These are phyloP conservation scores for Erpornis zantholeuca DNA, from an alignment of 2,113 vertebrate genomes.

Conservation along the genomic window DNA sequence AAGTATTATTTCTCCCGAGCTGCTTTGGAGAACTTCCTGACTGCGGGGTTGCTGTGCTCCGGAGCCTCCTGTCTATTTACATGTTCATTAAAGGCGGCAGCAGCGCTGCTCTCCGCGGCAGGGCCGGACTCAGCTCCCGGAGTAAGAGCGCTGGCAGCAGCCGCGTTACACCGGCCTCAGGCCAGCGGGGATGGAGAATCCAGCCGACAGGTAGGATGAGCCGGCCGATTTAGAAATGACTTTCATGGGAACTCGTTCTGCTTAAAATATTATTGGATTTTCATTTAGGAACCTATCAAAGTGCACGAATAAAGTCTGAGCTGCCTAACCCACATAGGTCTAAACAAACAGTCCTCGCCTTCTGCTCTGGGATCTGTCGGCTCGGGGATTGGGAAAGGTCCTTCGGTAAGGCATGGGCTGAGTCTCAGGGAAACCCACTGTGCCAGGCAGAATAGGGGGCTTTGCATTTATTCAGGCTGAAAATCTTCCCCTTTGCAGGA, in stretches of 20 bases:
- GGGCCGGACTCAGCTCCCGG: neutral
- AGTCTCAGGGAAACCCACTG: neutral
- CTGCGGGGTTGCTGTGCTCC: neutral
- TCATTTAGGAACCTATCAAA: constrained; percentile 66
- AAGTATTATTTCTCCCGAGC: constrained; percentile 62
- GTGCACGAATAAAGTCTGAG: constrained; percentile 58
- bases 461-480: constrained; percentile 7
- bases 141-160: neutral
- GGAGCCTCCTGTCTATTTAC: constrained; percentile 38
- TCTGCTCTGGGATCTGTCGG: neutral
- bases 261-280: constrained; percentile 69
- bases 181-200: constrained; percentile 47
- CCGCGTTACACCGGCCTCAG: neutral
- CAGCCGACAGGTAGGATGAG: constrained; percentile 65
- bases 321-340: constrained; percentile 61
- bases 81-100: constrained; percentile 58
- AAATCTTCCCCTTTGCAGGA: neutral
- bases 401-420: neutral
- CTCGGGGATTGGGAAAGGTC: neutral
- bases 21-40: constrained; percentile 61
- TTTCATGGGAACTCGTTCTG: constrained; percentile 66
- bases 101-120: neutral
- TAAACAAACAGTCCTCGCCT: constrained; percentile 52
- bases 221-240: constrained; percentile 52
- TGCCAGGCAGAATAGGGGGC: neutral